Conservation (phyloP, 2,113 vertebrate genomes). For the Chlamydotis undulata region DNA sequence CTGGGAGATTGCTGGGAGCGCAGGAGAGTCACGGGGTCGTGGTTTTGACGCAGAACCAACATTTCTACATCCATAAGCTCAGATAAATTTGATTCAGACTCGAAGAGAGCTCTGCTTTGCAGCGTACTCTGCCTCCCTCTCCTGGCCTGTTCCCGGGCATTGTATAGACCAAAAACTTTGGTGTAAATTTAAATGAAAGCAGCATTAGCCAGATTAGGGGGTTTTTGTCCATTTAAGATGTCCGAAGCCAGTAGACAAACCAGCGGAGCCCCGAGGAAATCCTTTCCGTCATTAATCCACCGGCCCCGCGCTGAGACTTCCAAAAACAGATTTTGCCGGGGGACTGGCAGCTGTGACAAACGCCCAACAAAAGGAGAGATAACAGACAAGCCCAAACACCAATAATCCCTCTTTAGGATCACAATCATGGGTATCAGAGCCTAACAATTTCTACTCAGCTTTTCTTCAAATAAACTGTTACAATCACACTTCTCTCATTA, state of each 20-base stretch:
- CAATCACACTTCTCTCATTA: background rate
- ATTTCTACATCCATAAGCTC: accelerated
- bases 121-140: slow-evolving; percentile 74
- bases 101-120: background rate
- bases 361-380: accelerated
- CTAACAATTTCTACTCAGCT: background rate
- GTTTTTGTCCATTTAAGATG: accelerated
- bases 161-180: accelerated
- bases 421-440: background rate
- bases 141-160: slow-evolving; percentile 25
- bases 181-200: accelerated
- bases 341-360: background rate
- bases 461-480: background rate
- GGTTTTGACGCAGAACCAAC: accelerated
- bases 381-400: background rate
- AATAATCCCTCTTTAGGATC: background rate
- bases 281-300: background rate
- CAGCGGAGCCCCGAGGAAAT: background rate
- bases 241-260: accelerated
- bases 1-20: accelerated
- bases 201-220: accelerated
- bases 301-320: accelerated
- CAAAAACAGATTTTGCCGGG: background rate
- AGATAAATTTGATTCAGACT: accelerated
- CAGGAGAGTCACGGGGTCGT: background rate